Evolutionary conservation across 1,140 invertebrate species (phyloP).

Genomic region (Drosophila triauraria): DNA sequence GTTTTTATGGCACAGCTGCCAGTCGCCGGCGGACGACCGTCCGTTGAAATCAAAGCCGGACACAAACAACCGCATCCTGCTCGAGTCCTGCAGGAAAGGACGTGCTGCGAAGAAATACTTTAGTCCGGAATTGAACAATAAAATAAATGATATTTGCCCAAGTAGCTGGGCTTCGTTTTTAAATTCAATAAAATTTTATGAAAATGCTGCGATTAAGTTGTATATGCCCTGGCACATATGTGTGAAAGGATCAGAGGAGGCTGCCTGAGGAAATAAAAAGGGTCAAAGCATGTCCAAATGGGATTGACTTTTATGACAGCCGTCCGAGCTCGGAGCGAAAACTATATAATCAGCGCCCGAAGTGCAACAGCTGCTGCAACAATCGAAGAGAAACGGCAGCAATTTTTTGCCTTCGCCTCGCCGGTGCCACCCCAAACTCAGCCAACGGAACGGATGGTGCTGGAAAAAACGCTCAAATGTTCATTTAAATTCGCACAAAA

Average conservation of each 20-base stretch:
- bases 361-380: constrained; percentile 79
- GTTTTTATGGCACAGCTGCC: constrained; percentile 80
- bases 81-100: constrained; percentile 43
- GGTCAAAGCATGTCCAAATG: constrained; percentile 61
- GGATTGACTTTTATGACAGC: constrained; percentile 77
- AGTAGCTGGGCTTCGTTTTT: constrained; percentile 70
- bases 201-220: constrained; percentile 81
- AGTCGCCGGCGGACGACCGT: constrained; percentile 68
- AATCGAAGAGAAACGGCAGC: constrained; percentile 54
- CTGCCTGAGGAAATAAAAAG: constrained; percentile 50
- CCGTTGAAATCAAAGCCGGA: constrained; percentile 67
- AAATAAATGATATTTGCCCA: constrained; percentile 84
- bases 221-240: constrained; percentile 56
- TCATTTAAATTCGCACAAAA: constrained; percentile 41
- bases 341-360: constrained; percentile 76
- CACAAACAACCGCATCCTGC: constrained; percentile 22
- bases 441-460: constrained; percentile 39
- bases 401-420: constrained; percentile 32
- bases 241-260: constrained; percentile 40
- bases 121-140: constrained; percentile 80
- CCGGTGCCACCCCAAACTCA: constrained; percentile 7
- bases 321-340: constrained; percentile 46
- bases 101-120: constrained; percentile 63
- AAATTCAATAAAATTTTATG: constrained; percentile 84
- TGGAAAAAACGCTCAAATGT: constrained; percentile 23